phyloP scores from a whole-genome alignment of 2,888 invertebrate genomes.

The Hartigia nigra region DNA sequence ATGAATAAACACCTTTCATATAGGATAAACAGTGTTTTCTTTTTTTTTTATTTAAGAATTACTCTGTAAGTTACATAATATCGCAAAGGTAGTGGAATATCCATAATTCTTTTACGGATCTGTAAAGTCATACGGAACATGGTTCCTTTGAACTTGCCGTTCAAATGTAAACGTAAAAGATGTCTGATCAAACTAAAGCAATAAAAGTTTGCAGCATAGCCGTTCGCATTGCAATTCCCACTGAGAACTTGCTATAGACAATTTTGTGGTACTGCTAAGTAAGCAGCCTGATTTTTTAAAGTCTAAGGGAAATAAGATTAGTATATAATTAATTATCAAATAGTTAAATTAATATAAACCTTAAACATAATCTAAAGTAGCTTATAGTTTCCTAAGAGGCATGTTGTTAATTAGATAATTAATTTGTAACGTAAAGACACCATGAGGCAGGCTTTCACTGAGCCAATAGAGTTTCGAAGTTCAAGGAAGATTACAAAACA shows the following conservation, averaged over 20 bases:
- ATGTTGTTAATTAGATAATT: background rate
- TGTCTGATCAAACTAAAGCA: no score
- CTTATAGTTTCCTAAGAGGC: background rate
- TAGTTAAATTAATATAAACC: background rate
- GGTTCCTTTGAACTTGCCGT: no score
- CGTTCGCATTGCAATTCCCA: no score
- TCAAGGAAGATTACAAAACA: background rate
- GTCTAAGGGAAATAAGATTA: no score
- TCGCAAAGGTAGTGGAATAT: background rate
- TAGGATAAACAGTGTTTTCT: background rate
- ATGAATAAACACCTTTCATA: background rate
- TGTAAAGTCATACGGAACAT: background rate
- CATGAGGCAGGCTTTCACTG: background rate
- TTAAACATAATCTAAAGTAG: background rate
- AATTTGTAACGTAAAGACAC: background rate
- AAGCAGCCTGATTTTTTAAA: no score
- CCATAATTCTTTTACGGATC: background rate
- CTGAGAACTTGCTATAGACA: no score
- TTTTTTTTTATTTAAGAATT: background rate
- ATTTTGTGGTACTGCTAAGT: no score
- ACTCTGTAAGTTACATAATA: background rate
- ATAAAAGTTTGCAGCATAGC: no score
- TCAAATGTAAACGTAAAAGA: no score
- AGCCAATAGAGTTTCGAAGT: background rate
- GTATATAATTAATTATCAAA: background rate